A percentile compares a stretch with the other conserved stretches of the same genome.
phyloP scores from a whole-genome alignment of 1,140 invertebrate genomes.

The Heterodera schachtii region DNA sequence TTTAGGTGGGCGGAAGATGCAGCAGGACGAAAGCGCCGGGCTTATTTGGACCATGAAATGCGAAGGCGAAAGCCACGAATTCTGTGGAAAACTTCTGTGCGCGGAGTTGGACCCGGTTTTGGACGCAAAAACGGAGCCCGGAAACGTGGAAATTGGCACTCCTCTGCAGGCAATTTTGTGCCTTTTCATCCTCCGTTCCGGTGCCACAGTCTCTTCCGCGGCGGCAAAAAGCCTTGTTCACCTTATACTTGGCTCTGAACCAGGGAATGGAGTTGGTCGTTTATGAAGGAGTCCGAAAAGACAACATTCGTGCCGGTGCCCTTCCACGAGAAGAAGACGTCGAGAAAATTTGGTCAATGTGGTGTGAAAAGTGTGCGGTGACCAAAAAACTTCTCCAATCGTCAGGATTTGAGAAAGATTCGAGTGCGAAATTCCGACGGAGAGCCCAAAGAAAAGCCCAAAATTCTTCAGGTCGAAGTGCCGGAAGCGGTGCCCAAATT shows the following conservation, averaged over 20 bases:
- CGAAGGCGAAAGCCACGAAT: not conserved
- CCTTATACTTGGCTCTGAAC: not conserved
- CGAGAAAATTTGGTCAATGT: not conserved
- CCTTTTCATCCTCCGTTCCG: not conserved
- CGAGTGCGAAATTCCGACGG: not conserved
- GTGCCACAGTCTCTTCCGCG: not conserved
- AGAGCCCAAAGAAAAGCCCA: not conserved
- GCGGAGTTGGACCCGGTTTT: not conserved
- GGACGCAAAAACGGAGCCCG: not conserved
- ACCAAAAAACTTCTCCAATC: not conserved
- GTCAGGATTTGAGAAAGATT: not conserved
- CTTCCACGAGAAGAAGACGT: not conserved
- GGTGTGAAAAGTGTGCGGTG: slow-evolving; percentile 1
- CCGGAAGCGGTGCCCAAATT: slow-evolving; percentile 5
- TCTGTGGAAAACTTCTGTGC: not conserved
- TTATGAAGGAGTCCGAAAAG: not conserved
- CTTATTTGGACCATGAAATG: not conserved
- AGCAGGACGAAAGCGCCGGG: not conserved
- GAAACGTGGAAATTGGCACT: not conserved
- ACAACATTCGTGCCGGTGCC: not conserved
- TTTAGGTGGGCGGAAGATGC: not conserved
- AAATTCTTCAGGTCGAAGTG: not conserved
- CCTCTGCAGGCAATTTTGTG: not conserved
- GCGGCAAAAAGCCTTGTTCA: not conserved
- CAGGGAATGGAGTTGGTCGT: not conserved